These are phyloP conservation scores for Scaptodrosophila latifasciaeformis DNA, from an alignment of 2,888 invertebrate genomes.

Conservation along the genomic window DNA sequence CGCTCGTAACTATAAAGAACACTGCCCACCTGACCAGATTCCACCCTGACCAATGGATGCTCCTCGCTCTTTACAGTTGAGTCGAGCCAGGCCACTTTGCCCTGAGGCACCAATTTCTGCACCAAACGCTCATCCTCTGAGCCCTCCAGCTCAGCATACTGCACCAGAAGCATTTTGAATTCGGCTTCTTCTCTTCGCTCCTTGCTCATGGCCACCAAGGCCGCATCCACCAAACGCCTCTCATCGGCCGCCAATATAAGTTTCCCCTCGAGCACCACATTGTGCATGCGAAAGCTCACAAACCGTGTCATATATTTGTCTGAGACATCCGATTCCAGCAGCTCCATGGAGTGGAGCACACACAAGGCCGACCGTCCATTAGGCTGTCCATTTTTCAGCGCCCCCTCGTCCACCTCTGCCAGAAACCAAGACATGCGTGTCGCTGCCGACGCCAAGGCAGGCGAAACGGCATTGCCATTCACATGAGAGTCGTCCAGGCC, in stretches of 20 bases:
- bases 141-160: conserved; percentile 38
- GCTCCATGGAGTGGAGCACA: conserved; percentile 61
- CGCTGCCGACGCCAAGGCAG: conserved; percentile 5
- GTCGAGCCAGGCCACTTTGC: conserved; percentile 34
- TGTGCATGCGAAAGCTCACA: conserved; percentile 50
- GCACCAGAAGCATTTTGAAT: conserved; percentile 39
- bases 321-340: conserved; percentile 50
- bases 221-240: conserved; percentile 42
- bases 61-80: conserved; percentile 18
- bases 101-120: conserved; percentile 43
- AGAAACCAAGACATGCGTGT: conserved; percentile 67
- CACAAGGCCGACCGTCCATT: conserved; percentile 32
- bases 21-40: conserved; percentile 32
- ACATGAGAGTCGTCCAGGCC: conserved; percentile 45
- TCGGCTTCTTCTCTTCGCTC: conserved; percentile 23
- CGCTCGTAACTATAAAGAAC: conserved; percentile 46
- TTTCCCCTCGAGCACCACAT: conserved; percentile 45
- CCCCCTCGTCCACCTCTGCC: conserved; percentile 58
- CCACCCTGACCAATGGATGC: conserved; percentile 32
- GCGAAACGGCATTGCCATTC: conserved; percentile 22
- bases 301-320: conserved; percentile 53
- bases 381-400: conserved; percentile 20
- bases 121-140: conserved; percentile 31
- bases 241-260: conserved; percentile 61
- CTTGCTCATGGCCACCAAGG: conserved; percentile 36